Conservation (phyloP, 2,888 invertebrate genomes). For the Erannis defoliaria region DNA sequence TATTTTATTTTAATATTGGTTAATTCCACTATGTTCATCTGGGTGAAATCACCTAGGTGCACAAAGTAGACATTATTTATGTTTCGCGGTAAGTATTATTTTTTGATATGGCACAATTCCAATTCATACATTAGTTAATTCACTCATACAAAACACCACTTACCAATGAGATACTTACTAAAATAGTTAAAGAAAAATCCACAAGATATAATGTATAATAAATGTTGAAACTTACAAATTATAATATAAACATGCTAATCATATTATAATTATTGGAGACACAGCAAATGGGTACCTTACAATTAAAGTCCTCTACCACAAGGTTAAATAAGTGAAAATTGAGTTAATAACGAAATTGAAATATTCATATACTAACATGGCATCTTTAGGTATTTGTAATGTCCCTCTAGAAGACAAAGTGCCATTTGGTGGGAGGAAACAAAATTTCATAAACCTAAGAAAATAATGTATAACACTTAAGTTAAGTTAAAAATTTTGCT, state of each 20-base stretch:
- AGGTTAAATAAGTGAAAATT: conserved; percentile 34
- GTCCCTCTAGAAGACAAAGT: conserved; percentile 63
- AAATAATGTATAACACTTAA: conserved; percentile 86
- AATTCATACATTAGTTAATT: conserved; percentile 54
- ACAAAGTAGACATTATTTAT: too few species aligned
- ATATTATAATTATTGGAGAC: conserved; percentile 86
- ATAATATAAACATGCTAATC: conserved; percentile 78
- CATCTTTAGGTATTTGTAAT: conserved; percentile 63
- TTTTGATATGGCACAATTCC: conserved; percentile 76
- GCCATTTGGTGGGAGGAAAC: conserved; percentile 85
- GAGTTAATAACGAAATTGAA: conserved; percentile 58
- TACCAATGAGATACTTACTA: conserved; percentile 63
- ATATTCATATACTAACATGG: conserved; percentile 71
- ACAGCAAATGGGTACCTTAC: conserved; percentile 79
- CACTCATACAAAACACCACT: conserved; percentile 57
- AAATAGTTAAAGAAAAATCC: conserved; percentile 56
- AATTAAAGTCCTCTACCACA: conserved; percentile 74
- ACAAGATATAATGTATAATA: conserved; percentile 59
- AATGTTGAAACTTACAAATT: conserved; percentile 62
- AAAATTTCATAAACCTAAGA: conserved; percentile 81
- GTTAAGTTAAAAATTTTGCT: conserved; percentile 85
- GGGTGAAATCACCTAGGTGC: too few species aligned
- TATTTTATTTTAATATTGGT: conserved; percentile 18
- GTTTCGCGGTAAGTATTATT: conserved; percentile 49
- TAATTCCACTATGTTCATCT: too few species aligned